Evolutionary conservation across 2,888 invertebrate species (phyloP).

Genomic region (Abrostola triplasia): DNA sequence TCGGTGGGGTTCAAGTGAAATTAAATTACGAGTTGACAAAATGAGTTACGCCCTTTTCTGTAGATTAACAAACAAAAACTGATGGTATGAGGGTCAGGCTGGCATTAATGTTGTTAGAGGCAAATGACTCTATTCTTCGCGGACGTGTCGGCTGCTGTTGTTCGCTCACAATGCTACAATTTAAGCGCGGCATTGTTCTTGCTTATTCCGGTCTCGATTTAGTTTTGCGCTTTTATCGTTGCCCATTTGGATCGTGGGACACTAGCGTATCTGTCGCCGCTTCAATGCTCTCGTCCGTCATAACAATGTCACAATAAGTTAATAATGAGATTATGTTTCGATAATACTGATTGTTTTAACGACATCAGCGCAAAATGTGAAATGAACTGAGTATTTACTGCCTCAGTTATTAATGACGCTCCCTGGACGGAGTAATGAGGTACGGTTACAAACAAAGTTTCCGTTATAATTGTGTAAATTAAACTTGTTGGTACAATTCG

Average conservation of each 20-base stretch:
- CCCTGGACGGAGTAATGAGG: background rate
- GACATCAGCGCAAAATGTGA: slow-evolving; percentile 31
- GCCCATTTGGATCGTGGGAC: slow-evolving; percentile 71
- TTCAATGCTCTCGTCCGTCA: slow-evolving; percentile 58
- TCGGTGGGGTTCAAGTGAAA: slow-evolving; percentile 82
- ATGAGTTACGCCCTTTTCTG: slow-evolving; percentile 88
- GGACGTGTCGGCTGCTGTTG: slow-evolving; percentile 72
- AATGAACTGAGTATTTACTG: slow-evolving; percentile 24
- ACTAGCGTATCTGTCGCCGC: slow-evolving; percentile 59
- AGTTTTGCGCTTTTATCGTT: slow-evolving; percentile 82
- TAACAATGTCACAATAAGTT: slow-evolving; percentile 51
- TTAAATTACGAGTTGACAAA: slow-evolving; percentile 88
- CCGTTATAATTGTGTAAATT: too few species aligned
- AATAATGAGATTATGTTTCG: slow-evolving; percentile 50
- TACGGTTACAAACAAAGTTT: background rate
- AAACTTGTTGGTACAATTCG: too few species aligned
- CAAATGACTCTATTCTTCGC: slow-evolving; percentile 87
- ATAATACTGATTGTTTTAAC: slow-evolving; percentile 49
- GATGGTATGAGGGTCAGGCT: slow-evolving; percentile 85
- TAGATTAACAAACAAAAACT: slow-evolving; percentile 89
- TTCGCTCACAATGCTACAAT: slow-evolving; percentile 81
- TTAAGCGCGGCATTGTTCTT: slow-evolving; percentile 83
- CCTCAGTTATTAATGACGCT: background rate
- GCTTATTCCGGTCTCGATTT: slow-evolving; percentile 78
- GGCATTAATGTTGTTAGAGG: slow-evolving; percentile 85